Conservation (phyloP, 2,113 vertebrate genomes). For the Malurus elegans region DNA sequence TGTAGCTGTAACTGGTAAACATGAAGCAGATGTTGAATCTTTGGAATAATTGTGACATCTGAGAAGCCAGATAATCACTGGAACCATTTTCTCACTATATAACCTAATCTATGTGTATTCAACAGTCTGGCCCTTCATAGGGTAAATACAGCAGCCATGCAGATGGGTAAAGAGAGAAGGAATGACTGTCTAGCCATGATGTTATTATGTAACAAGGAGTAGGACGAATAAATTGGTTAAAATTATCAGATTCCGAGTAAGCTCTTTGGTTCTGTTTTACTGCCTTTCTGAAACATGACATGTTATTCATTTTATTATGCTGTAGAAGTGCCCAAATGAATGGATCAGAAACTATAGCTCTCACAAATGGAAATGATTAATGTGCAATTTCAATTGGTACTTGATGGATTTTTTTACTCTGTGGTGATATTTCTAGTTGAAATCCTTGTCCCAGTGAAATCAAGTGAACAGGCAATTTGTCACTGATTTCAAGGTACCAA, state of each 20-base stretch:
- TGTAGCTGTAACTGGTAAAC: background rate
- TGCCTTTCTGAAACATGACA: background rate
- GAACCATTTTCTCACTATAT: background rate
- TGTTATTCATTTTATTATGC: background rate
- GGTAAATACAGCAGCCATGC: background rate
- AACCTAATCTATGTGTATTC: slow-evolving; percentile 10
- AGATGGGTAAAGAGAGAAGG: background rate
- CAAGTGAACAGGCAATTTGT: background rate
- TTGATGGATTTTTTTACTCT: background rate
- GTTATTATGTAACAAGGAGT: background rate
- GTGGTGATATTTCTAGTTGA: background rate
- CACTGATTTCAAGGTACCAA: background rate
- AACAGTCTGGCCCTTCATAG: background rate
- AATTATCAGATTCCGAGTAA: background rate
- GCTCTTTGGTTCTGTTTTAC: background rate
- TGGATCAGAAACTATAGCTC: background rate
- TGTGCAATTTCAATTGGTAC: background rate
- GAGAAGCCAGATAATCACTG: background rate
- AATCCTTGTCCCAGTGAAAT: background rate
- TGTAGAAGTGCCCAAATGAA: background rate
- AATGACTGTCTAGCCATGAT: background rate
- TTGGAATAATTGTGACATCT: background rate
- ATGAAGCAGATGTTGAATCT: background rate
- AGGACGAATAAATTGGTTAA: background rate
- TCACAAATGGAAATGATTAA: slow-evolving; percentile 12